Conservation (phyloP, 92 coral and sea anemone species). For the Paramuricea clavata region DNA sequence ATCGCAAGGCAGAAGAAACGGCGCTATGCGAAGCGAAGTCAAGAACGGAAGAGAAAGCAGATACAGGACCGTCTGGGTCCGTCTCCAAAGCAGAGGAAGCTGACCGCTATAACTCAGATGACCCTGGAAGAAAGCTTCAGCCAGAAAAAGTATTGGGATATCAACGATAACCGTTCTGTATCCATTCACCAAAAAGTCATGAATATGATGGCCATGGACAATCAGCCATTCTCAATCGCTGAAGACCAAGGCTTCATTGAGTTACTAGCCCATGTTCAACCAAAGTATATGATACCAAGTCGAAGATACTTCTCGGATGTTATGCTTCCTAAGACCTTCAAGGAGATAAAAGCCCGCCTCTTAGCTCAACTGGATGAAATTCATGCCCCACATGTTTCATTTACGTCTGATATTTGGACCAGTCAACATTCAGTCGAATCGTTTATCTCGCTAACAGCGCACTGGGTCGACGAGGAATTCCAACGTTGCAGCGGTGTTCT, state of each 20-base stretch:
- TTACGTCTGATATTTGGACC: conserved; percentile 74
- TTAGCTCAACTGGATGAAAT: conserved; percentile 26
- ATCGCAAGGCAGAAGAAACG: conserved; percentile 7
- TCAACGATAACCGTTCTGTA: conserved; percentile 13
- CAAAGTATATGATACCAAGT: conserved; percentile 40
- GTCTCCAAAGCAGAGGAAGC: conserved; percentile 22
- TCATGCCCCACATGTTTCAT: conserved; percentile 57
- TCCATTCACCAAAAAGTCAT: conserved; percentile 26
- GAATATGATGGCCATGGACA: conserved; percentile 35
- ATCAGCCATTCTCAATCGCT: conserved; percentile 40
- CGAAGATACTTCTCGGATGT: conserved; percentile 40
- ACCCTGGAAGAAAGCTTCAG: conserved; percentile 17
- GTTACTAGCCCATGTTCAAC: conserved; percentile 29
- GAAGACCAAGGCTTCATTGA: conserved; percentile 33
- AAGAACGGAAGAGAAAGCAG: not conserved
- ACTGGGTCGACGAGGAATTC: conserved; percentile 44
- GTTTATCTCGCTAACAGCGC: conserved; percentile 29
- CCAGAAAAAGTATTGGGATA: conserved; percentile 21
- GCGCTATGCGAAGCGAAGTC: conserved; percentile 5
- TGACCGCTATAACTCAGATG: conserved; percentile 24
- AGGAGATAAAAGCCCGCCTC: conserved; percentile 22
- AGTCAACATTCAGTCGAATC: conserved; percentile 21
- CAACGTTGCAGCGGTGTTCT: conserved; percentile 17
- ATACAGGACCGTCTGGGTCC: conserved; percentile 1
- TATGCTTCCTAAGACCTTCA: conserved; percentile 17